Evolutionary conservation across 2,888 invertebrate species (phyloP).

Genomic region (Yponomeuta plumbellus): DNA sequence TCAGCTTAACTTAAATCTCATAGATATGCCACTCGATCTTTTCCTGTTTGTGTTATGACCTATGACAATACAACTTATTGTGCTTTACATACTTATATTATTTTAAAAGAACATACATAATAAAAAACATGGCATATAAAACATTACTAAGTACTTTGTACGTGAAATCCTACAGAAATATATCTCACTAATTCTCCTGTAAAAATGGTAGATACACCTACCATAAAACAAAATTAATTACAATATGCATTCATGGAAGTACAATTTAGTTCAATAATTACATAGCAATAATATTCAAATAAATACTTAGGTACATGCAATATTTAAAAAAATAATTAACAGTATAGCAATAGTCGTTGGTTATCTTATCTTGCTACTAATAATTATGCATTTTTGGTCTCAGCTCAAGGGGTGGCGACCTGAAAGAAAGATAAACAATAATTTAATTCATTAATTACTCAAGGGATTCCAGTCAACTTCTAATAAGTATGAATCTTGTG

Average conservation of each 20-base stretch:
- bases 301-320: constrained; percentile 16
- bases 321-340: not conserved
- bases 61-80: not conserved
- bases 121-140: constrained; percentile 41
- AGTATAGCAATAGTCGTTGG: not conserved
- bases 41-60: not conserved
- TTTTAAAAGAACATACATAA: constrained; percentile 23
- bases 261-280: not conserved
- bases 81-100: not conserved
- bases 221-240: constrained; percentile 1
- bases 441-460: not conserved
- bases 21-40: not conserved
- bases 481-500: too few relatives aligned
- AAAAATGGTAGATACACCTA: not conserved
- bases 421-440: constrained; percentile 31
- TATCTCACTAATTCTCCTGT: constrained; percentile 35
- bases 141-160: constrained; percentile 56
- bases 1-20: constrained; percentile 44
- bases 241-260: constrained; percentile 14
- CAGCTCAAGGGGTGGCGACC: constrained; percentile 51
- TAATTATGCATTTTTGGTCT: constrained; percentile 15
- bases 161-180: constrained; percentile 28
- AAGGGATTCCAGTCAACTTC: not conserved
- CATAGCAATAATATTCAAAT: not conserved
- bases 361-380: not conserved